These are phyloP conservation scores for Menidia beryllina DNA, from an alignment of 2,113 vertebrate species.

Conservation along the genomic window DNA sequence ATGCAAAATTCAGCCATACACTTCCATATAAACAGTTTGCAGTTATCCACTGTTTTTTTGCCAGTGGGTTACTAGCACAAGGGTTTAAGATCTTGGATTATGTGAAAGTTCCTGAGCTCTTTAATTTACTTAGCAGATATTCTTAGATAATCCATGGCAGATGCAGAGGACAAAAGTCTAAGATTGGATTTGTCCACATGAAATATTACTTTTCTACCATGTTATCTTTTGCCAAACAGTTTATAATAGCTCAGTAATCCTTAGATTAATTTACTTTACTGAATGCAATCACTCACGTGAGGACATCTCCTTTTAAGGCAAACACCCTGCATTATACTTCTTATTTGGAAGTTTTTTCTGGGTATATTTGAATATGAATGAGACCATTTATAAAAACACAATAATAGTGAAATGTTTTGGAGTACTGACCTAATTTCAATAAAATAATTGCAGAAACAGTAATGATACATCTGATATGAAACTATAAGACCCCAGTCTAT, in stretches of 20 bases:
- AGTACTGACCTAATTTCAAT: not conserved
- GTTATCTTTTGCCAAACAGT: constrained; percentile 4
- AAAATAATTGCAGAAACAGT: not conserved
- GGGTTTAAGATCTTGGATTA: constrained; percentile 58
- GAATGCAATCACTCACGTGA: not conserved
- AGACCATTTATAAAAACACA: too few relatives aligned
- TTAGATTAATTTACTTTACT: constrained; percentile 10
- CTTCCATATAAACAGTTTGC: not conserved
- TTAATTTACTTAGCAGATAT: constrained; percentile 66
- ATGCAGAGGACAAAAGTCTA: constrained; percentile 55
- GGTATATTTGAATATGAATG: not conserved
- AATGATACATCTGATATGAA: not conserved
- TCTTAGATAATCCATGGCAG: constrained; percentile 67
- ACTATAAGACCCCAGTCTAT: too few relatives aligned
- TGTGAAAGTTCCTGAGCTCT: constrained; percentile 58
- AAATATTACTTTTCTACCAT: constrained; percentile 5
- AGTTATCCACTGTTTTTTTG: constrained; percentile 19
- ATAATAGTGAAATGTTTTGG: too few relatives aligned
- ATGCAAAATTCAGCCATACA: not conserved
- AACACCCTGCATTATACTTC: constrained; percentile 4
- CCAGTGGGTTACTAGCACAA: constrained; percentile 49
- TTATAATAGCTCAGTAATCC: constrained; percentile 11
- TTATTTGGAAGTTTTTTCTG: not conserved
- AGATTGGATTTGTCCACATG: constrained; percentile 25
- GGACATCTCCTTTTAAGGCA: constrained; percentile 17